phyloP scores from a whole-genome alignment of 2,113 vertebrate genomes.

The Sminthopsis crassicaudata region DNA sequence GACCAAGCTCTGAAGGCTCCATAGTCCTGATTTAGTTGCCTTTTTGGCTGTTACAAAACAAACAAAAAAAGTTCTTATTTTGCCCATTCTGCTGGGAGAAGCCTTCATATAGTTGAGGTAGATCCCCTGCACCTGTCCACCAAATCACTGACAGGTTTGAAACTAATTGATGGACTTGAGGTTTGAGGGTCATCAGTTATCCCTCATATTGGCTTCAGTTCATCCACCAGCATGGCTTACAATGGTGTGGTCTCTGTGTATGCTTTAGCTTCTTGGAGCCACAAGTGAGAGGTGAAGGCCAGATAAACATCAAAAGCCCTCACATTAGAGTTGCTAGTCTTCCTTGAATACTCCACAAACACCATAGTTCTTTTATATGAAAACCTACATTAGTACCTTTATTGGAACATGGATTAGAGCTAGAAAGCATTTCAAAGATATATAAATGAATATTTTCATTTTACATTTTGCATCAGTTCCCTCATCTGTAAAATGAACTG shows the following conservation, averaged over 20 bases:
- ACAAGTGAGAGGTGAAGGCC: neutral
- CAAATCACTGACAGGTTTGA: neutral
- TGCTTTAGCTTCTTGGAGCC: neutral
- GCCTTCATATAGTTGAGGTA: neutral
- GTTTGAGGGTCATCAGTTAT: no score
- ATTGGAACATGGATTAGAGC: neutral
- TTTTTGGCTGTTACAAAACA: neutral
- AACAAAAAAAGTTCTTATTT: neutral
- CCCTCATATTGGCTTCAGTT: neutral
- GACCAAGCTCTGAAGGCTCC: neutral
- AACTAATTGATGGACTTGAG: no score
- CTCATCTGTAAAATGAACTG: no score
- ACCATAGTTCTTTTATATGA: neutral
- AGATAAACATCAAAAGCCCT: neutral
- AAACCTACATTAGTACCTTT: neutral
- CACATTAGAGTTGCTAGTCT: neutral
- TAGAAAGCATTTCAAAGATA: neutral
- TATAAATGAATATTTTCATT: neutral
- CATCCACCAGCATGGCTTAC: neutral
- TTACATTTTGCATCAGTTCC: no score
- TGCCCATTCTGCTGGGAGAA: neutral
- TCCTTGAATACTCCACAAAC: neutral
- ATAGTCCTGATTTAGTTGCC: neutral
- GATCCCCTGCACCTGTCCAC: no score
- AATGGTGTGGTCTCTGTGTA: neutral